phyloP scores from a whole-genome alignment of 2,113 vertebrate genomes.

The Vimba vimba region DNA sequence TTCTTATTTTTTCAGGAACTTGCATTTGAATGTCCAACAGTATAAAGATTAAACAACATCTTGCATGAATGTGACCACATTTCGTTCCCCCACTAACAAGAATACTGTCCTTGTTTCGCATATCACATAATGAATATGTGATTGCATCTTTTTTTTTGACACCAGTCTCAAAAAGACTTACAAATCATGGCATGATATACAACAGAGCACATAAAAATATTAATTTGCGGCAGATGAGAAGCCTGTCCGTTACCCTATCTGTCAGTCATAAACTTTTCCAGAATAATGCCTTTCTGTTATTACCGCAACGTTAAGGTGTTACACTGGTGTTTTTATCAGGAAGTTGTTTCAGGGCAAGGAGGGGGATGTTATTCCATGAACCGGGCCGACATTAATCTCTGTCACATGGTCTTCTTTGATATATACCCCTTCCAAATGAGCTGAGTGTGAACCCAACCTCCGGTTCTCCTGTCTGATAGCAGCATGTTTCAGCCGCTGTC shows the following conservation, averaged over 20 bases:
- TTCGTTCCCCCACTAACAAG: neutral
- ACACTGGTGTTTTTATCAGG: slow-evolving; percentile 74
- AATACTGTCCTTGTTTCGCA: slow-evolving; percentile 24
- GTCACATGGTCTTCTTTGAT: slow-evolving; percentile 80
- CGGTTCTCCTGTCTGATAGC: slow-evolving; percentile 73
- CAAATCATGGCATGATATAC: neutral
- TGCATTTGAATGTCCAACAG: neutral
- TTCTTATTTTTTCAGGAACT: neutral
- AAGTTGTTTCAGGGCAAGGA: slow-evolving; percentile 73
- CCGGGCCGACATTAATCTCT: slow-evolving; percentile 76
- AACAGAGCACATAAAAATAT: slow-evolving; percentile 26
- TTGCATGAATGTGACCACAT: neutral
- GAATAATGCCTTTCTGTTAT: slow-evolving; percentile 77
- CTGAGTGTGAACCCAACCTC: slow-evolving; percentile 66
- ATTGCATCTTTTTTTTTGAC: slow-evolving; percentile 62
- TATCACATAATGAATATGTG: slow-evolving; percentile 67
- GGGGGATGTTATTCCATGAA: slow-evolving; percentile 74
- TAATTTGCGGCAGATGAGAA: slow-evolving; percentile 67
- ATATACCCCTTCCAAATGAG: slow-evolving; percentile 77
- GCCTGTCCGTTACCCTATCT: neutral
- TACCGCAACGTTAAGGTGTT: slow-evolving; percentile 71
- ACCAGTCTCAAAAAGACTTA: slow-evolving; percentile 63
- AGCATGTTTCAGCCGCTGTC: slow-evolving; percentile 64
- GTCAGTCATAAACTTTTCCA: slow-evolving; percentile 69
- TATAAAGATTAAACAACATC: neutral